phyloP scores from a whole-genome alignment of 2,113 vertebrate genomes.

The Phrynosoma platyrhinos region DNA sequence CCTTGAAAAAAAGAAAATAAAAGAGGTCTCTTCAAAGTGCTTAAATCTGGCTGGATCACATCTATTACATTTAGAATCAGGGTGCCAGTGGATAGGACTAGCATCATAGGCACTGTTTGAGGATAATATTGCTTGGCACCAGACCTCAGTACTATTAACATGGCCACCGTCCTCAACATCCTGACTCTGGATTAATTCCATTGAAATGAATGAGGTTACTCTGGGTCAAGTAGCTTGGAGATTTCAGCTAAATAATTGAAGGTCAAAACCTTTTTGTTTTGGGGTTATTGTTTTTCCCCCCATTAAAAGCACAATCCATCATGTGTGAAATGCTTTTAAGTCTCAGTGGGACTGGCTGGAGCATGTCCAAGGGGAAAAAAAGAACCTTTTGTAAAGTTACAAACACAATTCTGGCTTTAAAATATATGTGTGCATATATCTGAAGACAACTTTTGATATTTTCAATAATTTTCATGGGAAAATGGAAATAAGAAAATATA shows the following conservation, averaged over 20 bases:
- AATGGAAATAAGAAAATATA: constrained; percentile 86
- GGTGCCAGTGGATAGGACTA: not conserved
- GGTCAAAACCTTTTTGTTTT: not conserved
- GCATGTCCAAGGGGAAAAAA: too few relatives aligned
- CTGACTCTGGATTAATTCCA: not conserved
- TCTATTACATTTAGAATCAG: not conserved
- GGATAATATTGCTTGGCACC: not conserved
- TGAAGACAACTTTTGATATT: constrained; percentile 55
- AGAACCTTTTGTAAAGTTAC: not conserved
- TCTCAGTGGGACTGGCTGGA: not conserved
- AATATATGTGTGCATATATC: not conserved
- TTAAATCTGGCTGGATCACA: not conserved
- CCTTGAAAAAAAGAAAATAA: not conserved
- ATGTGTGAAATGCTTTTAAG: not conserved
- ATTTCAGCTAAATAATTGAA: not conserved
- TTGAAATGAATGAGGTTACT: not conserved
- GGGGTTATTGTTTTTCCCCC: not conserved
- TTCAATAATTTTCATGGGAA: constrained; percentile 55
- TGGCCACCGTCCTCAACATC: not conserved
- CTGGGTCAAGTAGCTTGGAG: not conserved
- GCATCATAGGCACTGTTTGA: not conserved
- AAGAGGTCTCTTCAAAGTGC: not conserved
- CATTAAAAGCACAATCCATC: not conserved
- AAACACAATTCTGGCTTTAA: constrained; percentile 22
- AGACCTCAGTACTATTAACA: not conserved